A percentile compares a stretch with the other conserved stretches of the same genome.
phyloP scores from a whole-genome alignment of 2,113 vertebrate genomes.

The Catharus fuscescens region DNA sequence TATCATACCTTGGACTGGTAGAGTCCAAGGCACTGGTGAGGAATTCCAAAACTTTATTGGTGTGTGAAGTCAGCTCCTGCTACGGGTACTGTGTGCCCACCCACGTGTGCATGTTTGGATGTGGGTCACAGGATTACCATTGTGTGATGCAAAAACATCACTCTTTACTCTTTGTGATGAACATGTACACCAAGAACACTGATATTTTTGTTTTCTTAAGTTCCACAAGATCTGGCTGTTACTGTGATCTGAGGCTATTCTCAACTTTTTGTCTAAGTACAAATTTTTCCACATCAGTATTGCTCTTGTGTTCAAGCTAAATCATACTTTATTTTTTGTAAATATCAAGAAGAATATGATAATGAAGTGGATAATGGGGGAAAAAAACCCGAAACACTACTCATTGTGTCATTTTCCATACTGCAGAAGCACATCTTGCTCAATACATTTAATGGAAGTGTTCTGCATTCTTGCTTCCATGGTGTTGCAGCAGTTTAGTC shows the following conservation, averaged over 20 bases:
- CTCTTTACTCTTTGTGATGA: not conserved
- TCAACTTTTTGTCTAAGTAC: not conserved
- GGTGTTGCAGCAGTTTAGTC: not conserved
- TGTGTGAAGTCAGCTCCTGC: not conserved
- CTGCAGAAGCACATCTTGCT: not conserved
- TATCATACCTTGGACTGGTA: not conserved
- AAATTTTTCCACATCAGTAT: not conserved
- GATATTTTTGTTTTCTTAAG: not conserved
- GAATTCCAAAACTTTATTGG: not conserved
- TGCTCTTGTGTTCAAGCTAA: not conserved
- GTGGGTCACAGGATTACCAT: not conserved
- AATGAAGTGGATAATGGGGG: not conserved
- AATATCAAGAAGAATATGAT: not conserved
- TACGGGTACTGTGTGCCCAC: not conserved
- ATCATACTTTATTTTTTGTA: not conserved
- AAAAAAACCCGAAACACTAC: not conserved
- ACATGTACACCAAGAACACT: not conserved
- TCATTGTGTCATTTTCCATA: not conserved
- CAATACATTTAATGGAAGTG: not conserved
- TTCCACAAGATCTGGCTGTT: not conserved
- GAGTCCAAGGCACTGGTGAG: not conserved
- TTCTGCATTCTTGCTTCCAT: not conserved
- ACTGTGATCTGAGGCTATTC: not conserved
- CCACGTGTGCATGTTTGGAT: fast-evolving
- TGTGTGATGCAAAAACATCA: not conserved